Evolutionary conservation across 2,888 invertebrate species (phyloP), one percentile per base, ranked within the genome.

Genomic region (Zygaena filipendulae): DNA sequence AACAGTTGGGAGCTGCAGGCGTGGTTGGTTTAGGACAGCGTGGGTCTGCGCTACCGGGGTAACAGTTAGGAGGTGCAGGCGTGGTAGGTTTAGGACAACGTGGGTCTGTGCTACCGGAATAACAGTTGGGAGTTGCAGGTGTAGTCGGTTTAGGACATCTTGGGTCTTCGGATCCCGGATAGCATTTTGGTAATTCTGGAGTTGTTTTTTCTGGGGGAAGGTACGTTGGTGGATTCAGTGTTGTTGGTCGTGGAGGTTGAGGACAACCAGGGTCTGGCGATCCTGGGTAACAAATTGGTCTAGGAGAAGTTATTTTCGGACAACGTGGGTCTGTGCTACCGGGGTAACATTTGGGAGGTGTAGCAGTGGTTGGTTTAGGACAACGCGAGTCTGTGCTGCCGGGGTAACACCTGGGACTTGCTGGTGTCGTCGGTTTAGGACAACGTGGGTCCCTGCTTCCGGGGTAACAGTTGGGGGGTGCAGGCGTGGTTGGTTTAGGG

Each of bases 391-490:
- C 46, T 1, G 30, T 35, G 4, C 39, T 33, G 7, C 39, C 41
- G 5, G 42, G 39, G 35, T 30, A 41, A 25, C 41, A 36, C 37
- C 38, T 30, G 43, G 54, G 38, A 48, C 45, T 8, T 22, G 29
- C 3, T 39, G 39, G 23, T 42, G 49, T 30, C 41, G 52, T 40
- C 8, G 55, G 46, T 23, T 26, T 25, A 1, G 51, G 47, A 26
- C 55, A 58, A 18, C 52, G 39, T 2, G 56, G 52, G 29, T 60
- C 61, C 9, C 25, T 32, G 4, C 50, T 51, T 6, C 61, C 64
- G 3, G 61, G 59, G 28, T 47, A 61, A 25, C 59, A 60, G 3
- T 33, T 33, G 4, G 52, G 47, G n/a, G 22, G 8, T 38, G 35
- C 29, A 37, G 43, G 52, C 3, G 25, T 24, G 13, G 29, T 28